These are phyloP conservation scores for Phenganax marumi DNA, from an alignment of 92 coral and sea anemone genomes.

Conservation along the genomic window DNA sequence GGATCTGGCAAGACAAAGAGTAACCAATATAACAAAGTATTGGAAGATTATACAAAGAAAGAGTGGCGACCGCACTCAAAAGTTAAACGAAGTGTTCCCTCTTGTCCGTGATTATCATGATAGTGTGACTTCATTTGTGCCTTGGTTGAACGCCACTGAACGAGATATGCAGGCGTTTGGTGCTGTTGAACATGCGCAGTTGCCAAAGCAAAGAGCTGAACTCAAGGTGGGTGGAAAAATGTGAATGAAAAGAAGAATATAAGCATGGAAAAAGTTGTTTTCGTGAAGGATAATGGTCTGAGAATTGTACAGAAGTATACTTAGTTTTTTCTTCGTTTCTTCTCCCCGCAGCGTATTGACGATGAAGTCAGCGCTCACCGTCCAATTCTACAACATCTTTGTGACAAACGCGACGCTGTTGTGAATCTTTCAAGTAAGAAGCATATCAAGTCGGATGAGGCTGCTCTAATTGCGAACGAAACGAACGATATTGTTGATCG, in stretches of 20 bases:
- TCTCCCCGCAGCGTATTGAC: slow-evolving; percentile 14
- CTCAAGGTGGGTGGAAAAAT: slow-evolving; percentile 65
- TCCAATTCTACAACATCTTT: slow-evolving; percentile 22
- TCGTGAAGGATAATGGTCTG: no score
- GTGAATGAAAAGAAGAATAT: background rate
- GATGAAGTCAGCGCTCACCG: slow-evolving; percentile 36
- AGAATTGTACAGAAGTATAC: background rate
- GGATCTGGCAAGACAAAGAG: slow-evolving; percentile 76
- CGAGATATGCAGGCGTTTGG: slow-evolving; percentile 70
- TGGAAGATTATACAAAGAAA: slow-evolving; percentile 67
- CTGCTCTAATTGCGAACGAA: slow-evolving; percentile 62
- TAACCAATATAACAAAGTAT: slow-evolving; percentile 74
- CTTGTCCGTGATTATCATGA: slow-evolving; percentile 76
- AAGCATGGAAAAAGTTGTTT: no score
- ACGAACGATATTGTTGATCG: slow-evolving; percentile 73
- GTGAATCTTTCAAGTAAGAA: slow-evolving; percentile 19
- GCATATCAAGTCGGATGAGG: slow-evolving; percentile 36
- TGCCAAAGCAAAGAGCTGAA: slow-evolving; percentile 64
- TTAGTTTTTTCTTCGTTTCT: background rate
- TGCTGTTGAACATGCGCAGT: slow-evolving; percentile 65
- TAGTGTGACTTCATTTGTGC: slow-evolving; percentile 66
- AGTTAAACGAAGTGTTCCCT: slow-evolving; percentile 74
- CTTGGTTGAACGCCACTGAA: slow-evolving; percentile 77
- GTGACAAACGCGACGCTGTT: slow-evolving; percentile 31
- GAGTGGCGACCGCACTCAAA: slow-evolving; percentile 69